phyloP scores from a whole-genome alignment of 1,140 invertebrate species.

The Solenopsis invicta region DNA sequence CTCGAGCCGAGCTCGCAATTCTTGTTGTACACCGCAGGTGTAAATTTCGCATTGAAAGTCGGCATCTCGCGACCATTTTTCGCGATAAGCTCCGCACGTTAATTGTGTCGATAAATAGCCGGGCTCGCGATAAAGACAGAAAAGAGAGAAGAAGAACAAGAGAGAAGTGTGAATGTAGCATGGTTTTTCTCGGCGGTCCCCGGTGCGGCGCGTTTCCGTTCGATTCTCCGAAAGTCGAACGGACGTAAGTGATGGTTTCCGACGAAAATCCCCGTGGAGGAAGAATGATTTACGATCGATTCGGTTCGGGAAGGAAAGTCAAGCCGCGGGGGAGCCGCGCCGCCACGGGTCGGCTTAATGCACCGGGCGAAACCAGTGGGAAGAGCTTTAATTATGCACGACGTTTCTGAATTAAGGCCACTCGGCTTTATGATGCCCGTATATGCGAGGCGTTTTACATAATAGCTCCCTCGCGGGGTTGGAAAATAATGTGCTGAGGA shows the following conservation, averaged over 20 bases:
- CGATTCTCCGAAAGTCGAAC: conserved; percentile 59
- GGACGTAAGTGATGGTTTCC: conserved; percentile 63
- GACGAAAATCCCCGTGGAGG: conserved; percentile 63
- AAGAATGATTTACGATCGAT: conserved; percentile 62
- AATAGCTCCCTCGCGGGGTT: conserved; percentile 64
- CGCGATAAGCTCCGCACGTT: background rate
- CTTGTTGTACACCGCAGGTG: background rate
- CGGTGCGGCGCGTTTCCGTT: conserved; percentile 46
- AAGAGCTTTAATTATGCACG: conserved; percentile 65
- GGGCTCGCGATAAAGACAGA: background rate
- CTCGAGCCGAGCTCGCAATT: background rate
- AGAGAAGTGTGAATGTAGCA: background rate
- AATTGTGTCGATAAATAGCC: conserved; percentile 21
- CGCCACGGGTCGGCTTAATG: conserved; percentile 51
- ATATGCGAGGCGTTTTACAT: conserved; percentile 69
- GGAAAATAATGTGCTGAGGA: conserved; percentile 63
- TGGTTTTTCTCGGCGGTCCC: conserved; percentile 31
- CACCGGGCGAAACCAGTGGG: conserved; percentile 55
- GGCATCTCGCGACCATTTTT: no score
- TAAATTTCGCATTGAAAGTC: background rate
- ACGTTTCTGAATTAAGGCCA: conserved; percentile 69
- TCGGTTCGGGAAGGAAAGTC: conserved; percentile 47
- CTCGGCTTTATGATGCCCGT: conserved; percentile 64
- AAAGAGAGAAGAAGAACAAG: background rate
- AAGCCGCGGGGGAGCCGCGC: conserved; percentile 38